Evolutionary conservation across 2,113 vertebrate species (phyloP), one percentile per base, ranked within the genome.

Genomic region (Lagopus leucura): DNA sequence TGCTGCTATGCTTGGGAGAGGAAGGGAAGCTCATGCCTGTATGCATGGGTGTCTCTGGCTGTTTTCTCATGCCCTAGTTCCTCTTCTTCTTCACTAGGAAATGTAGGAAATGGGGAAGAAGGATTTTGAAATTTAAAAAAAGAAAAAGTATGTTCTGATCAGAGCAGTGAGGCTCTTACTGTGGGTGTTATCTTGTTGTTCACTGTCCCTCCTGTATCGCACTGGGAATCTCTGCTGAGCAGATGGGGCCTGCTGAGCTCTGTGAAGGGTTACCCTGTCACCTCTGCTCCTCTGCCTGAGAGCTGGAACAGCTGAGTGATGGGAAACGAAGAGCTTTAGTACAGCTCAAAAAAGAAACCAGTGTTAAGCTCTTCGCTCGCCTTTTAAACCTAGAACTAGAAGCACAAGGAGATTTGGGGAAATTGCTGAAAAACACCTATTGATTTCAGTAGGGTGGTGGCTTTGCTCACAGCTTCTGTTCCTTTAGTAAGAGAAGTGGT

Each of bases 181-280:
- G 24, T 36, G 55, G 65, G 34, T 58, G 21, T 67, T 27, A 28
- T 45, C 0, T 0, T 13, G 8, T 30, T 8, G 8, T 15, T 54
- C 27, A 15, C 25, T 1, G 0, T 54, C 34, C 50, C 34, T 67
- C 24, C 32, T 0, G 3, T 32, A 36, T 70, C 27, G 1, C 0
- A 1, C 19, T 66, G 70, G 42, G 45, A 84, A 6, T 14, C 43
- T 85, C 57, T 67, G 65, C 38, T 47, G 66, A 40, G 48, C 43
- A 85, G 48, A 54, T 10, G 43, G 8, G 11, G 75, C 13, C 55
- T 64, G 65, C 38, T 45, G 58, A 40, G n/a, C 43, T 13, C 28
- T 32, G 30, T 34, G 20, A 12, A 24, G 20, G 11, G 17, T 25
- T 42, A 24, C 63, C 38, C 6, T 13, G 24, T 13, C 28, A 42